Evolutionary conservation across 35 echinoderm and acorn worm species (phyloP).

Genomic region (Hemicentrotus pulcherrimus): DNA sequence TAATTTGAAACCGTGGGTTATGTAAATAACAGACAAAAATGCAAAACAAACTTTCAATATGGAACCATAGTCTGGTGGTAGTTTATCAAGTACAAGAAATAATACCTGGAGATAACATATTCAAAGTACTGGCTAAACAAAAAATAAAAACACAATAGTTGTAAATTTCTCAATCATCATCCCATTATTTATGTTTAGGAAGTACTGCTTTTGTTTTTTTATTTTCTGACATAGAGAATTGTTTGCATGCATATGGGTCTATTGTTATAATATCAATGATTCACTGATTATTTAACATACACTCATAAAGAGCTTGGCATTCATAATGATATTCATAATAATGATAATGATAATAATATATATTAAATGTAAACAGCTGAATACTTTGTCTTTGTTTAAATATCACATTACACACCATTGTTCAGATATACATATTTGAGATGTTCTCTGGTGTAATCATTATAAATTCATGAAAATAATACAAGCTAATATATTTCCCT

Average conservation of each 20-base stretch:
- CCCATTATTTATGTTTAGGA: background rate
- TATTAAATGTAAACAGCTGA: slow-evolving; percentile 19
- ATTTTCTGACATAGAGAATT: background rate
- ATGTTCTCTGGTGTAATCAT: background rate
- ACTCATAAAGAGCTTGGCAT: background rate
- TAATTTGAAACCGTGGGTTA: no score
- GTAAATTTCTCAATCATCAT: background rate
- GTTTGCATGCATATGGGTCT: background rate
- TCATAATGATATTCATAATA: background rate
- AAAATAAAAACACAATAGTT: background rate
- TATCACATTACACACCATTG: background rate
- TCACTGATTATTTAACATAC: background rate
- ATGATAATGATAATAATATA: background rate
- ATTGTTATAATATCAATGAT: background rate
- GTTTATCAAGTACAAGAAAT: background rate
- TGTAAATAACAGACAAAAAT: no score
- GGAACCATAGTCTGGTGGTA: background rate
- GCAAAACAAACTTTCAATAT: background rate
- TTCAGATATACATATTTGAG: background rate
- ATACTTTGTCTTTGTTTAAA: slow-evolving; percentile 6
- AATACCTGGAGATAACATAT: background rate
- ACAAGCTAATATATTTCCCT: background rate
- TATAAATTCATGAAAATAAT: background rate
- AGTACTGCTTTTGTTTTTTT: background rate
- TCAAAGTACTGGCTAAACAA: background rate